phyloP scores from a whole-genome alignment of 2,888 invertebrate species.

The Apamea monoglypha region DNA sequence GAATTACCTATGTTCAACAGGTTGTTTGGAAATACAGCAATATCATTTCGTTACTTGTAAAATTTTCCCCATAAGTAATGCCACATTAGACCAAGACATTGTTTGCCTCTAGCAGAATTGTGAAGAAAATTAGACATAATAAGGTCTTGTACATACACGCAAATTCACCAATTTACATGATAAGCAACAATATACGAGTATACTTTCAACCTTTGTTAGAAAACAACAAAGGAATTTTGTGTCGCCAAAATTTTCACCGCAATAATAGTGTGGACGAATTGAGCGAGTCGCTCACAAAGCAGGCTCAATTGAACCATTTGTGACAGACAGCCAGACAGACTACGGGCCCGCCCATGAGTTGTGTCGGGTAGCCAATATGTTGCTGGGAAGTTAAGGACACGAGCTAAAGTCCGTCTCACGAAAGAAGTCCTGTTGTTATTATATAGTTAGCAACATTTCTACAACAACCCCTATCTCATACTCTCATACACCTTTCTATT shows the following conservation, averaged over 20 bases:
- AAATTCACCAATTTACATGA: conserved; percentile 26
- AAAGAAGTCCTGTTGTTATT: not conserved
- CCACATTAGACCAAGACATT: conserved; percentile 21
- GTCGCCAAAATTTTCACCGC: conserved; percentile 63
- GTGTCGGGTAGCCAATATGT: conserved; percentile 31
- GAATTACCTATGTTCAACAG: conserved; percentile 6
- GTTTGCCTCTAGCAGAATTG: conserved; percentile 20
- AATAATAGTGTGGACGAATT: conserved; percentile 61
- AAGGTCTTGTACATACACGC: conserved; percentile 25
- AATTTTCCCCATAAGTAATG: conserved; percentile 11
- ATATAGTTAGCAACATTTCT: no score
- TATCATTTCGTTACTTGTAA: conserved; percentile 19
- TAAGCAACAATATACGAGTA: not conserved
- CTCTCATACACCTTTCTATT: no score
- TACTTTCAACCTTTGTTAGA: conserved; percentile 4
- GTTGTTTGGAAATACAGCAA: conserved; percentile 6
- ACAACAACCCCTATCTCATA: no score
- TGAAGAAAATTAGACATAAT: conserved; percentile 45
- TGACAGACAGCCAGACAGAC: conserved; percentile 70
- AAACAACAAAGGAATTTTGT: conserved; percentile 33
- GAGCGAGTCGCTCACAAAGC: conserved; percentile 69
- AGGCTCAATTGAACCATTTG: conserved; percentile 77
- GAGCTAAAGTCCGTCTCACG: not conserved
- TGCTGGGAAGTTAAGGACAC: not conserved
- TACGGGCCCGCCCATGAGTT: conserved; percentile 39